Evolutionary conservation across 2,113 vertebrate genomes (phyloP), one percentile per base, ranked within the genome.

Genomic region (Alouatta palliata): DNA sequence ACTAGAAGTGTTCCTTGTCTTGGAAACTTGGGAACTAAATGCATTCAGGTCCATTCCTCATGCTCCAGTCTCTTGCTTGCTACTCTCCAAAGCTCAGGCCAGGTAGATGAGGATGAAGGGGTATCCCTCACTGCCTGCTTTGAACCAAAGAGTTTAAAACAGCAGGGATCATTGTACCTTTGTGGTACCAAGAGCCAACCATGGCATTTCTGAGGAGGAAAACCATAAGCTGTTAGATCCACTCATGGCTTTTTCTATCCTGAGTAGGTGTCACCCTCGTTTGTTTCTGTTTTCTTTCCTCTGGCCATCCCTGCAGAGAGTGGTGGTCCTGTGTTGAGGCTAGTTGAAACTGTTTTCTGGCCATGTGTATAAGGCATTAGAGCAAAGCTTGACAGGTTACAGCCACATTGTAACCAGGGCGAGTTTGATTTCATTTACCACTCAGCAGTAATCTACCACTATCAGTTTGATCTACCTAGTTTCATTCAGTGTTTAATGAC

Each of bases 401-500:
- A 87, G 40, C 58, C 14, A 1, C 88, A 35, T 86, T 96, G 71
- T 5, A 70, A 91, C 86, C 47, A 89, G 75, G 43, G 40, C 79
- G 75, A 32, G n/a, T 94, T 90, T 83, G 85, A 84, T 90, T 87
- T 94, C 84, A 68, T 84, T 92, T 80, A 45, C n/a, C 43, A 80
- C 23, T 76, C 30, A 40, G 40, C 54, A 64, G 71, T 84, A 79
- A 90, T 96, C 86, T 94, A 30, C n/a, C 49, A 81, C 87, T 43
- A 43, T 92, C 64, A 75, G 79, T 88, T 95, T 91, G 61, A 43
- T 90, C n/a, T 87, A 70, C 77, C 49, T 88, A 71, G 25, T 87
- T 96, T 87, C 77, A 89, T 82, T 91, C 40, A 71, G n/a, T 93
- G 86, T 77, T n/a, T 85, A 35, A 27, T 92, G 76, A 92, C 66